A percentile compares a stretch with the other conserved stretches of the same genome.
Evolutionary conservation across 1,140 invertebrate genomes (phyloP).

Genomic region (Eriocheir sinensis): DNA sequence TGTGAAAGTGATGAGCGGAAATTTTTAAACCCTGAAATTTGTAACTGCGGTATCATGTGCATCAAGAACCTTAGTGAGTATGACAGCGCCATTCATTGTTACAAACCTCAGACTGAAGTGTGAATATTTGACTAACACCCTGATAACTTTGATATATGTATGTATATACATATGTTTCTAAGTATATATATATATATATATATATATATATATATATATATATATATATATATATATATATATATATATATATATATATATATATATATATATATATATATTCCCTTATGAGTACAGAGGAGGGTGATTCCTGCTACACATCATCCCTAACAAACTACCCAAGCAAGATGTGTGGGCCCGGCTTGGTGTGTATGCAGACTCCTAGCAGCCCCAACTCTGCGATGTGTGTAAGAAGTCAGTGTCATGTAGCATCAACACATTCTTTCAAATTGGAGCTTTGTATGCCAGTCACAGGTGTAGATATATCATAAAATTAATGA

Average conservation of each 20-base stretch:
- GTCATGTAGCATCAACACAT: not conserved
- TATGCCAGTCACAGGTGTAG: not conserved
- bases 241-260: no score
- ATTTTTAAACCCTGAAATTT: not conserved
- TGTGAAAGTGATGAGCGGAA: not conserved
- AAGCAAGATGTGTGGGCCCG: conserved; percentile 26
- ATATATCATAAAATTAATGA: not conserved
- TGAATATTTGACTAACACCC: no score
- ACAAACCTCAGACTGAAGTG: no score
- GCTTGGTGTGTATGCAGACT: not conserved
- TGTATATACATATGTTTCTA: no score
- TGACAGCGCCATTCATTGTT: not conserved
- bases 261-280: no score
- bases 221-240: no score
- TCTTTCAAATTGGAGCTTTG: not conserved
- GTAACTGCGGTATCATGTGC: not conserved
- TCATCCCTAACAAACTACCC: not conserved
- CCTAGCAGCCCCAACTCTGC: not conserved
- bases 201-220: no score
- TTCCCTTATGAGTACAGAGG: no score
- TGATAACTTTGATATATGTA: no score
- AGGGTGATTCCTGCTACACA: not conserved
- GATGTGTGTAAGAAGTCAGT: conserved; percentile 32
- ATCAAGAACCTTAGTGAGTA: not conserved
- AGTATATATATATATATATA: no score